Conservation (phyloP, 1,140 invertebrate species). For the Aricia agestis region DNA sequence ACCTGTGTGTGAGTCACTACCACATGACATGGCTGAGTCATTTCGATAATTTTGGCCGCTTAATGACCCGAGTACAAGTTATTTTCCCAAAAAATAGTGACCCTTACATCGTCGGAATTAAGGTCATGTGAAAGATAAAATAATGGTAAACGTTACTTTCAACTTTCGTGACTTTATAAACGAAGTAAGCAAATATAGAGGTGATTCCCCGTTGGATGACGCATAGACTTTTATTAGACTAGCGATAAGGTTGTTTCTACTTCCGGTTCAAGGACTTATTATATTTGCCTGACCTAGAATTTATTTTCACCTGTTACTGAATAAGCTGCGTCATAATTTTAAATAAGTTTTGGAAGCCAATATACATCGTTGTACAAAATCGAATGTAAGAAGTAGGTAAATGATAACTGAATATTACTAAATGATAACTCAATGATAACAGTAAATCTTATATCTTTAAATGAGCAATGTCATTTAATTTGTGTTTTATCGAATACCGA, state of each 20-base stretch:
- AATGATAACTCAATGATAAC: too few relatives aligned
- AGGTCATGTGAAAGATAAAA: too few relatives aligned
- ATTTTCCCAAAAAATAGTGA: too few relatives aligned
- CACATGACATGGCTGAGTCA: slow-evolving; percentile 6
- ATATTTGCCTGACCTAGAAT: not conserved
- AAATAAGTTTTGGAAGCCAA: not conserved
- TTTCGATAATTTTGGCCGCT: slow-evolving; percentile 12
- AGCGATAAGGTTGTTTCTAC: not conserved
- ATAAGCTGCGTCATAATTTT: not conserved
- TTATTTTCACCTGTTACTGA: not conserved
- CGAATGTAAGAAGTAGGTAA: too few relatives aligned
- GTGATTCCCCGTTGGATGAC: slow-evolving; percentile 8
- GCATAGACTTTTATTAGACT: slow-evolving; percentile 8
- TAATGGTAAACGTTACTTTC: not conserved
- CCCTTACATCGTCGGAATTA: too few relatives aligned
- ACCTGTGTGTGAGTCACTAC: slow-evolving; percentile 3
- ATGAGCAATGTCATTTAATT: too few relatives aligned
- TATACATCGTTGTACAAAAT: too few relatives aligned
- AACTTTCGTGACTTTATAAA: slow-evolving; percentile 10
- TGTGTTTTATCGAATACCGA: too few relatives aligned
- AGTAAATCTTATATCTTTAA: too few relatives aligned
- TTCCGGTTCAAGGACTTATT: not conserved
- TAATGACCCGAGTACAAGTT: not conserved
- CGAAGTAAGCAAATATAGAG: not conserved
- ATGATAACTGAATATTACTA: too few relatives aligned